phyloP scores from a whole-genome alignment of 2,888 invertebrate genomes.

The Lacanobia wlatinum region DNA sequence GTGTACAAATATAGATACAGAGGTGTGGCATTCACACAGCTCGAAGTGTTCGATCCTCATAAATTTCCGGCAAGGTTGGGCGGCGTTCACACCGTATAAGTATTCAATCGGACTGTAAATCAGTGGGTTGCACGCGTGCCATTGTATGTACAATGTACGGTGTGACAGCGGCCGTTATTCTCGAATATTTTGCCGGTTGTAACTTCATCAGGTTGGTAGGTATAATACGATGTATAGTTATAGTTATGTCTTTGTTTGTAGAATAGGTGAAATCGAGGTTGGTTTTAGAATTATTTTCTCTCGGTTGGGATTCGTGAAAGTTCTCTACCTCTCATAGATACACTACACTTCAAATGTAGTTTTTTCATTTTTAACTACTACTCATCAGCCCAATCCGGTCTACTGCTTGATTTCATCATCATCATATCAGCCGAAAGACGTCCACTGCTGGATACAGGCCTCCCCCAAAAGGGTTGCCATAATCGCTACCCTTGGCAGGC shows the following conservation, averaged over 20 bases:
- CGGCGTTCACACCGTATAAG: slow-evolving; percentile 75
- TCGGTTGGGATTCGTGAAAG: background rate
- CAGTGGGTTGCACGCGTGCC: slow-evolving; percentile 72
- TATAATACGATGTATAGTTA: slow-evolving; percentile 18
- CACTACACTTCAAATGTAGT: background rate
- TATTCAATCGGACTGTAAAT: slow-evolving; percentile 80
- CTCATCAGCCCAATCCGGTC: too few relatives aligned
- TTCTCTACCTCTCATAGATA: background rate
- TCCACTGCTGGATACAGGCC: too few relatives aligned
- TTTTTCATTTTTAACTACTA: too few relatives aligned
- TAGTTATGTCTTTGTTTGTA: slow-evolving; percentile 28
- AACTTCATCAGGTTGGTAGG: slow-evolving; percentile 51
- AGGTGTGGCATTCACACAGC: slow-evolving; percentile 40
- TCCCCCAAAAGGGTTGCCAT: too few relatives aligned
- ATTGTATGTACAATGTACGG: slow-evolving; percentile 72
- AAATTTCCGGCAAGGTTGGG: slow-evolving; percentile 60
- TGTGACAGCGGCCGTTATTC: slow-evolving; percentile 72
- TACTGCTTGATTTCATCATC: too few relatives aligned
- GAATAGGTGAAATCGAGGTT: slow-evolving; percentile 30
- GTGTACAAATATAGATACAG: background rate
- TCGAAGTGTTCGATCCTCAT: slow-evolving; percentile 57
- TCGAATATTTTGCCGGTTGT: slow-evolving; percentile 61
- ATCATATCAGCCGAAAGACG: too few relatives aligned
- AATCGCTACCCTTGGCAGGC: too few relatives aligned
- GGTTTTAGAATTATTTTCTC: slow-evolving; percentile 29